Conservation (phyloP, 2,888 invertebrate genomes). For the Parnassius orleans region DNA sequence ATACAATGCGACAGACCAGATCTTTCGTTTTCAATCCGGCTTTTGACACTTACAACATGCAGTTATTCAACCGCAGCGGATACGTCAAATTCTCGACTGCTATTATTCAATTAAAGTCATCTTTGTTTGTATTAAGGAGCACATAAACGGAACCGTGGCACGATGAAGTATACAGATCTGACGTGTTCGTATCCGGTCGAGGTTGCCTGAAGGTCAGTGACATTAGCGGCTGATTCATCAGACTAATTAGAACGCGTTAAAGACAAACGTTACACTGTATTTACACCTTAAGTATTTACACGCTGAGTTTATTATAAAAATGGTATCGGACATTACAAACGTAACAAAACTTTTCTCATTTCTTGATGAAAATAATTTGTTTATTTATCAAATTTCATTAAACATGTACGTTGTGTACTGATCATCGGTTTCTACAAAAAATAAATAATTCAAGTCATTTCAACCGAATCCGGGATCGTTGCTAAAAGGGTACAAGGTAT, state of each 20-base stretch:
- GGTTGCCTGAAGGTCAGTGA: constrained; percentile 68
- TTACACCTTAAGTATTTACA: constrained; percentile 4
- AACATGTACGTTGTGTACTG: too few species aligned
- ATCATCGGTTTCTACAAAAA: too few species aligned
- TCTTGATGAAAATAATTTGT: too few species aligned
- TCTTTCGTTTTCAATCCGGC: too few species aligned
- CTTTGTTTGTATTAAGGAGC: constrained; percentile 48
- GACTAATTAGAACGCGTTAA: constrained; percentile 51
- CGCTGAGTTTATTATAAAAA: neutral
- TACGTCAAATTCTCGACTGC: constrained; percentile 12
- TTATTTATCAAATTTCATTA: too few species aligned
- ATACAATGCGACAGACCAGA: too few species aligned
- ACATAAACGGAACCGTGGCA: constrained; percentile 46
- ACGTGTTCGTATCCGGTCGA: constrained; percentile 53
- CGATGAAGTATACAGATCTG: constrained; percentile 52
- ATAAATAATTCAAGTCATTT: too few species aligned
- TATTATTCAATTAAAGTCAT: constrained; percentile 23
- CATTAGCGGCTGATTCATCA: constrained; percentile 56
- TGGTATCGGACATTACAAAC: too few species aligned
- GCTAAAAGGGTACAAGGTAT: too few species aligned
- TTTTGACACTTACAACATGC: too few species aligned
- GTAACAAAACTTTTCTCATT: too few species aligned
- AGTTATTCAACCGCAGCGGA: constrained; percentile 15
- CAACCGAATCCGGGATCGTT: too few species aligned
- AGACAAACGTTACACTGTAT: constrained; percentile 30